A percentile compares a stretch with the other conserved stretches of the same genome.
These are phyloP conservation scores for Montifringilla adamsi DNA, from an alignment of 2,113 vertebrate genomes.

Conservation along the genomic window DNA sequence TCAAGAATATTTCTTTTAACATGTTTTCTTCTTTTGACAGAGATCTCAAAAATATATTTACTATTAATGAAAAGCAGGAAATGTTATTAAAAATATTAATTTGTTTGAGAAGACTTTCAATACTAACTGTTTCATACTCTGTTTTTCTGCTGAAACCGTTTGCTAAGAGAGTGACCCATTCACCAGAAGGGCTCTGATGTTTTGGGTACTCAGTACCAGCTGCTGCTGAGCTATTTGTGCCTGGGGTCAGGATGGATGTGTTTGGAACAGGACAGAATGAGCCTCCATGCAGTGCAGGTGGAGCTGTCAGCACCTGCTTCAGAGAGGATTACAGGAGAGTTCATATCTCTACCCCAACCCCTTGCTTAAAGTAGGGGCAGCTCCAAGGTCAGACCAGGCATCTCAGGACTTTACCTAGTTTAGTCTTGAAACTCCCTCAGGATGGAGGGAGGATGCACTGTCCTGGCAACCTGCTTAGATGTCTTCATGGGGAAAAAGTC, in stretches of 20 bases:
- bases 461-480: neutral
- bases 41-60: neutral
- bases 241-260: neutral
- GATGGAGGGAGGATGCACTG: neutral
- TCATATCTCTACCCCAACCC: neutral
- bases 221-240: neutral
- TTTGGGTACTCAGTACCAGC: neutral
- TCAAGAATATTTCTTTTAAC: neutral
- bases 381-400: neutral
- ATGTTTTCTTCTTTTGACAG: neutral
- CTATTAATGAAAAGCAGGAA: neutral
- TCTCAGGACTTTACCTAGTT: neutral
- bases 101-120: neutral
- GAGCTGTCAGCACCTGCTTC: slow-evolving; percentile 10
- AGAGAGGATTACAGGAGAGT: neutral
- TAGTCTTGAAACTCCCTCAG: neutral
- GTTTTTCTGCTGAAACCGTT: neutral
- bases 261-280: neutral
- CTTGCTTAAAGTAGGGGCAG: neutral
- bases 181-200: neutral
- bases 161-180: neutral
- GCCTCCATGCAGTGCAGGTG: fast-evolving
- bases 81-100: neutral
- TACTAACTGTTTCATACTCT: neutral
- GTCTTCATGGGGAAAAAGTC: neutral